These are phyloP conservation scores for Balaeniceps rex DNA, from an alignment of 2,113 vertebrate species.

Conservation along the genomic window DNA sequence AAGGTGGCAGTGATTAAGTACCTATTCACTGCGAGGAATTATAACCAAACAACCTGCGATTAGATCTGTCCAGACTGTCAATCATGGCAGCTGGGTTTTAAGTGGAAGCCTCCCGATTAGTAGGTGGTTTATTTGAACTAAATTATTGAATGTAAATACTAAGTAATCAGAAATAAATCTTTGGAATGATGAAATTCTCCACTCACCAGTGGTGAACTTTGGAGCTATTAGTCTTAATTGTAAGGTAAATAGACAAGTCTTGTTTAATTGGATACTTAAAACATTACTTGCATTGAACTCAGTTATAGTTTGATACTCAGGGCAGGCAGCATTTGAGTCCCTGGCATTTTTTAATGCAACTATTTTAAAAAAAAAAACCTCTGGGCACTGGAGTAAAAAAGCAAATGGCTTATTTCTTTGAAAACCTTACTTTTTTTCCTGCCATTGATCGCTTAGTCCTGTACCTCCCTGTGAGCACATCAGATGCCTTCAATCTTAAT, in stretches of 20 bases:
- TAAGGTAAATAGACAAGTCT: neutral
- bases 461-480: neutral
- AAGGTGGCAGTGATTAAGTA: neutral
- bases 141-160: neutral
- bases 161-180: neutral
- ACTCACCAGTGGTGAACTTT: neutral
- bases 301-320: neutral
- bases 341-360: neutral
- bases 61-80: neutral
- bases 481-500: neutral
- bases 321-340: neutral
- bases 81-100: neutral
- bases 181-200: neutral
- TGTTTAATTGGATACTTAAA: neutral
- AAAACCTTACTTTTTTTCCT: neutral
- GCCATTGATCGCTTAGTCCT: neutral
- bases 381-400: neutral
- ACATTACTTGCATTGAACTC: neutral
- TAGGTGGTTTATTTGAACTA: neutral
- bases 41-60: rapidly evolving
- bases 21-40: neutral
- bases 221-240: neutral
- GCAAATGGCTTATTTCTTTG: neutral
- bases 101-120: neutral
- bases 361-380: neutral